Percentiles rank a stretch among this genome's conserved stretches.
Evolutionary conservation across 2,113 vertebrate species (phyloP).

Genomic region (Anas platyrhynchos): DNA sequence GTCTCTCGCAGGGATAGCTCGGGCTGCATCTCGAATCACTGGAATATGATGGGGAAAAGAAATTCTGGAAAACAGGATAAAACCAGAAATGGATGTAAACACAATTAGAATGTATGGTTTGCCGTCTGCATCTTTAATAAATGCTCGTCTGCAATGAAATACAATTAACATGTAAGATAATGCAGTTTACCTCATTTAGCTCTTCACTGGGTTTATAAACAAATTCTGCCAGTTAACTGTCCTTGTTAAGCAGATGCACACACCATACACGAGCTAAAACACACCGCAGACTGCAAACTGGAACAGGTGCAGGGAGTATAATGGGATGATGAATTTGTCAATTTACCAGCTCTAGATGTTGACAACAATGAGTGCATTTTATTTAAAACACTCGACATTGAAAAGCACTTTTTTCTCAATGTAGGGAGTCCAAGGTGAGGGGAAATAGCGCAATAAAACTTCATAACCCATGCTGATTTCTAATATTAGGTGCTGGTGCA

Average conservation of each 20-base stretch:
- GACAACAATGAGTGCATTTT: constrained; percentile 32
- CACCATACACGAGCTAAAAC: constrained; percentile 61
- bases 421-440: neutral
- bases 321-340: constrained; percentile 61
- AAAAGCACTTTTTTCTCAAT: neutral
- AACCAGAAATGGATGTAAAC: constrained; percentile 73
- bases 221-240: constrained; percentile 77
- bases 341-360: constrained; percentile 45
- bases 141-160: constrained; percentile 77
- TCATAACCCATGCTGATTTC: neutral
- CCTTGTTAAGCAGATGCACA: constrained; percentile 76
- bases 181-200: constrained; percentile 79
- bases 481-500: neutral
- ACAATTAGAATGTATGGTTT: constrained; percentile 76
- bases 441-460: neutral
- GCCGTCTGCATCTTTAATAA: constrained; percentile 74
- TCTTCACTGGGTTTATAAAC: constrained; percentile 78
- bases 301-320: constrained; percentile 76
- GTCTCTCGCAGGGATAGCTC: neutral
- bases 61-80: constrained; percentile 60
- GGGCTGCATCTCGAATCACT: neutral
- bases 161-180: constrained; percentile 80
- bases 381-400: constrained; percentile 17
- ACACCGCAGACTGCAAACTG: constrained; percentile 41
- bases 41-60: constrained; percentile 13